Percentiles rank a stretch among this genome's conserved stretches.
Conservation (phyloP, 2,888 invertebrate species). For the Hydrotaea diabolus region DNA sequence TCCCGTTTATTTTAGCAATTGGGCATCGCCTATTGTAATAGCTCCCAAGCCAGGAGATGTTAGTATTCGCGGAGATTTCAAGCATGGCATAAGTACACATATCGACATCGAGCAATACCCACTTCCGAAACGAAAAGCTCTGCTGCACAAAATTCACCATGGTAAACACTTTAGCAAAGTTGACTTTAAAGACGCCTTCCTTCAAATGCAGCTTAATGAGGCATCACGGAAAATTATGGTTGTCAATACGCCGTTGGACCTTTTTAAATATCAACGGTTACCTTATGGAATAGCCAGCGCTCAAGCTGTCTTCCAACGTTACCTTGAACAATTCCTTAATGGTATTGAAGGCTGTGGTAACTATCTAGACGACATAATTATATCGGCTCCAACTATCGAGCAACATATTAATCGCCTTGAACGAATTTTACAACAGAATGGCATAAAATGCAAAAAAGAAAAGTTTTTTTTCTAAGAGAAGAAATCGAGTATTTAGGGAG, state of each 20-base stretch:
- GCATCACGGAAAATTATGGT: constrained; percentile 71
- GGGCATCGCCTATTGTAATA: constrained; percentile 74
- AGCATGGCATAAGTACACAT: constrained; percentile 68
- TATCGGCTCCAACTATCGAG: constrained; percentile 66
- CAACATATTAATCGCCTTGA: constrained; percentile 61
- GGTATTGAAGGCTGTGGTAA: constrained; percentile 70
- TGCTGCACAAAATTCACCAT: constrained; percentile 68
- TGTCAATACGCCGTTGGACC: constrained; percentile 75
- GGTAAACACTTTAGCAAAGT: constrained; percentile 69
- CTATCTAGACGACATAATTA: constrained; percentile 72
- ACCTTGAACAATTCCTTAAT: constrained; percentile 73
- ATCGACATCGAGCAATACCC: constrained; percentile 70
- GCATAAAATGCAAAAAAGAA: too few species aligned
- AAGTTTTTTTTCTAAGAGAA: neutral
- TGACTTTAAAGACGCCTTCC: constrained; percentile 72
- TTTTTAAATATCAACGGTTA: constrained; percentile 74
- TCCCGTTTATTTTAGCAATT: constrained; percentile 69
- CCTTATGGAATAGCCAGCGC: constrained; percentile 76
- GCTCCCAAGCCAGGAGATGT: constrained; percentile 71
- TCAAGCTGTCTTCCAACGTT: constrained; percentile 72
- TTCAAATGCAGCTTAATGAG: constrained; percentile 73
- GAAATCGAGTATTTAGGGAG: neutral
- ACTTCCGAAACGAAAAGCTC: constrained; percentile 67
- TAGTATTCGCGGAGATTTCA: constrained; percentile 68
- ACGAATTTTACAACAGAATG: too few species aligned